phyloP scores from a whole-genome alignment of 2,888 invertebrate genomes.

The Melipona bicolor region DNA sequence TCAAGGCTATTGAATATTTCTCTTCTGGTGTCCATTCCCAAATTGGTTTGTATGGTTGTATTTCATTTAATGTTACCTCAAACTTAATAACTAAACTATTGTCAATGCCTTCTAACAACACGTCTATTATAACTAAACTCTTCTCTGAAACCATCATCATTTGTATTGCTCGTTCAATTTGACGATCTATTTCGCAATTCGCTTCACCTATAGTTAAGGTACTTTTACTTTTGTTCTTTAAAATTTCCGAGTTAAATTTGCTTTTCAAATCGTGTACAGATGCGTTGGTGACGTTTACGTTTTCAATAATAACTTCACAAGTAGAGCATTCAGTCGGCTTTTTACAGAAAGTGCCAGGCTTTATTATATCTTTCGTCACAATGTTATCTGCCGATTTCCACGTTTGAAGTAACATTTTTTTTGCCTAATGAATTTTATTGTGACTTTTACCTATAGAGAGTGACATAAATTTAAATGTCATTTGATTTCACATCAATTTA shows the following conservation, averaged over 20 bases:
- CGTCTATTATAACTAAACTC: conserved; percentile 83
- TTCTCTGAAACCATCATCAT: conserved; percentile 86
- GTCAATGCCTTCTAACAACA: conserved; percentile 61
- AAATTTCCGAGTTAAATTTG: conserved; percentile 84
- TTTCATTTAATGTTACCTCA: conserved; percentile 83
- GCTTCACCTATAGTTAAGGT: conserved; percentile 84
- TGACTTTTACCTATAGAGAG: not conserved
- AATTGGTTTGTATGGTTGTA: conserved; percentile 85
- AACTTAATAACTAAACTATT: conserved; percentile 81
- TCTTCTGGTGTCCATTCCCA: conserved; percentile 87
- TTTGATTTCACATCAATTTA: not conserved
- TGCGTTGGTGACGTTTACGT: conserved; percentile 50
- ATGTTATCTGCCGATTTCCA: conserved; percentile 73
- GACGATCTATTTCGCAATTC: conserved; percentile 85
- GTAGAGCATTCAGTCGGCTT: conserved; percentile 77
- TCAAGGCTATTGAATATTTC: conserved; percentile 85
- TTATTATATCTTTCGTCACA: conserved; percentile 74
- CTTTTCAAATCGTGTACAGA: conserved; percentile 80
- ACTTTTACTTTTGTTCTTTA: conserved; percentile 64
- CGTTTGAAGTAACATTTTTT: conserved; percentile 39
- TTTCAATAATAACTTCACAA: conserved; percentile 74
- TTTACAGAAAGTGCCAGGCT: conserved; percentile 64
- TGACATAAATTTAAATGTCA: conserved; percentile 4
- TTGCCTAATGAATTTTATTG: not conserved
- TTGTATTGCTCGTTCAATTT: conserved; percentile 85